Evolutionary conservation across 2,888 invertebrate species (phyloP), one percentile per base, ranked within the genome.

Genomic region (Oscheius sp.): DNA sequence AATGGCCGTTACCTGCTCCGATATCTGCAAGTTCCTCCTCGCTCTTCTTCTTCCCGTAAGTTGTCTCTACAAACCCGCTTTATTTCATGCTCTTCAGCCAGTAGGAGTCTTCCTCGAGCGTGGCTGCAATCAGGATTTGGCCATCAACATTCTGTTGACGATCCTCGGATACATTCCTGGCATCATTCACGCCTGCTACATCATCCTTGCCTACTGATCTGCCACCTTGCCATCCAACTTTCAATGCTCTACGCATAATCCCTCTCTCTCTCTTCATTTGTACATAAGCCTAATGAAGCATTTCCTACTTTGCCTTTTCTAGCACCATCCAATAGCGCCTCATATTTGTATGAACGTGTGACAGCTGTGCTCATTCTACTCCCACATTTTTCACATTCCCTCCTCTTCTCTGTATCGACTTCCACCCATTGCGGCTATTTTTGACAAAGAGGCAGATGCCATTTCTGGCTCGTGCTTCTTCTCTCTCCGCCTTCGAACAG

Each of bases 111-210:
- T 76, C 73, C 68, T 84, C 72, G 84, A 84, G 77, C 82, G 82
- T 55, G 84, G 84, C 42, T 84, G 83, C 76, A 76, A 73, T 53
- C 78, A 70, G n/a, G 80, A 84, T 47, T 71, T 84, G 72, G 81
- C 81, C 32, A 84, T 84, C 76, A 76, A 75, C 78, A 83, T 83
- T 65, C 78, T 84, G 29, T 79, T 84, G 66, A 84, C 84, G 35
- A 76, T 84, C 9, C 82, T 84, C 60, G 84, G 84, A 57, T 84
- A 82, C 76, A 83, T 84, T 70, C 84, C 84, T n/a, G 84, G 84
- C 60, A 79, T 83, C 71, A 83, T 84, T 66, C 76, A 83, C 75
- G 83, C 83, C 53, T 78, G 79, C 75, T 82, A 82, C 74, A 76
- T 83, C 76, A 83, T 83, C 55, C 29, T 53, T 3, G 68, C 68